These are phyloP conservation scores for Molossus molossus DNA, from an alignment of 2,797 vertebrate species.

Conservation along the genomic window DNA sequence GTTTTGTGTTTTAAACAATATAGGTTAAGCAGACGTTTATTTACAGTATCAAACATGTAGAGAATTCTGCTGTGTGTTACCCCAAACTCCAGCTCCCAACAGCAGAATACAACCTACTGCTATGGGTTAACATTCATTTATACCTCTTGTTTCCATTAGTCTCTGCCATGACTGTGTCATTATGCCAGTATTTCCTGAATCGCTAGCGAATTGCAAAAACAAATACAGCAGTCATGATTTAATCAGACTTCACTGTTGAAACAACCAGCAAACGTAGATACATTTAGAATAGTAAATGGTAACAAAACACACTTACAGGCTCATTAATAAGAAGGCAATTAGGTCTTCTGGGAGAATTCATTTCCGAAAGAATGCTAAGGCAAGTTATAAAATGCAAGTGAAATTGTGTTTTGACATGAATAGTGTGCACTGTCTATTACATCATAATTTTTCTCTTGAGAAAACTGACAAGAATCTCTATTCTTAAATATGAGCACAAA, in stretches of 20 bases:
- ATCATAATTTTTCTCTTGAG: conserved; percentile 86
- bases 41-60: conserved; percentile 13
- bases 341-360: conserved; percentile 86
- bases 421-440: conserved; percentile 82
- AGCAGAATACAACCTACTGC: background rate
- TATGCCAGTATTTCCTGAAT: conserved; percentile 79
- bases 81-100: background rate
- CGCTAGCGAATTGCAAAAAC: conserved; percentile 81
- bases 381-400: conserved; percentile 80
- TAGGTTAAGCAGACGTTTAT: conserved; percentile 26
- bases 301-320: conserved; percentile 78
- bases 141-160: conserved; percentile 70
- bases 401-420: conserved; percentile 86
- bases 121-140: conserved; percentile 68
- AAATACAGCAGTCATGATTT: conserved; percentile 78
- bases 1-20: conserved; percentile 49
- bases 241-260: conserved; percentile 79
- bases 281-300: conserved; percentile 83
- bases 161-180: conserved; percentile 56
- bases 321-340: conserved; percentile 85
- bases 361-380: conserved; percentile 81
- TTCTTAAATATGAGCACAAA: conserved; percentile 81
- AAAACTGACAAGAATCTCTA: conserved; percentile 80
- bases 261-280: conserved; percentile 80
- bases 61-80: background rate